Evolutionary conservation across 2,888 invertebrate genomes (phyloP).

Genomic region (Phorcus lineatus): DNA sequence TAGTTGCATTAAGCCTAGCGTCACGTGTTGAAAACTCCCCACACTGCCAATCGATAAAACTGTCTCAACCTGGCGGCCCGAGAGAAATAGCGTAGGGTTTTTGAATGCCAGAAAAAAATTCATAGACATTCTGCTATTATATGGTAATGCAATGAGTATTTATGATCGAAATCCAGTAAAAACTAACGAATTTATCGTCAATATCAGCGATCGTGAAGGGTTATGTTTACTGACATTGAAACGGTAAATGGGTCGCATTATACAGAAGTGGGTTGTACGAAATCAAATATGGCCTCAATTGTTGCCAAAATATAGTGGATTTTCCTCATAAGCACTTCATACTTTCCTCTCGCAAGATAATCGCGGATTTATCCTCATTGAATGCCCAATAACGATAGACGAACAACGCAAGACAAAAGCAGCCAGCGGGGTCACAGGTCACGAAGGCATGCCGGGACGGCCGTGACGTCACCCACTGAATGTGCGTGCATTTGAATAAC

Average conservation of each 20-base stretch:
- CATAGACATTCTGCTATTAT: neutral
- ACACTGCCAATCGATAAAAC: neutral
- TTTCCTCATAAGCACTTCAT: conserved; percentile 10
- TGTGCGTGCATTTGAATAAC: conserved; percentile 52
- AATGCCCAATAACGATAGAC: conserved; percentile 21
- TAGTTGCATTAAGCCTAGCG: neutral
- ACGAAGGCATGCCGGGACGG: conserved; percentile 25
- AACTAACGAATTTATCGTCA: too few relatives aligned
- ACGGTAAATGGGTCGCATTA: neutral
- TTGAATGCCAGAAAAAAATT: neutral
- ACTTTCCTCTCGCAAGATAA: conserved; percentile 13
- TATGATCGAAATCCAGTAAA: too few relatives aligned
- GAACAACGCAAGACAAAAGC: conserved; percentile 20
- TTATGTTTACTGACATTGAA: neutral
- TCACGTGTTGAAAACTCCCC: conserved; percentile 13
- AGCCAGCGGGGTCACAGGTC: conserved; percentile 16
- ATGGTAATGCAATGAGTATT: too few relatives aligned
- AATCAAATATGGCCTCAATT: neutral
- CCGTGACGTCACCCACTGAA: conserved; percentile 46
- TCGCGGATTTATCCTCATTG: conserved; percentile 7
- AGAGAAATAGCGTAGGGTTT: neutral
- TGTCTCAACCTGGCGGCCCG: neutral
- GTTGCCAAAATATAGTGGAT: neutral
- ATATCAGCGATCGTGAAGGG: too few relatives aligned
- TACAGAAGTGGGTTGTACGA: neutral